Evolutionary conservation across 1,140 invertebrate genomes (phyloP), one percentile per base, ranked within the genome.

Genomic region (Sesamia nonagrioides): DNA sequence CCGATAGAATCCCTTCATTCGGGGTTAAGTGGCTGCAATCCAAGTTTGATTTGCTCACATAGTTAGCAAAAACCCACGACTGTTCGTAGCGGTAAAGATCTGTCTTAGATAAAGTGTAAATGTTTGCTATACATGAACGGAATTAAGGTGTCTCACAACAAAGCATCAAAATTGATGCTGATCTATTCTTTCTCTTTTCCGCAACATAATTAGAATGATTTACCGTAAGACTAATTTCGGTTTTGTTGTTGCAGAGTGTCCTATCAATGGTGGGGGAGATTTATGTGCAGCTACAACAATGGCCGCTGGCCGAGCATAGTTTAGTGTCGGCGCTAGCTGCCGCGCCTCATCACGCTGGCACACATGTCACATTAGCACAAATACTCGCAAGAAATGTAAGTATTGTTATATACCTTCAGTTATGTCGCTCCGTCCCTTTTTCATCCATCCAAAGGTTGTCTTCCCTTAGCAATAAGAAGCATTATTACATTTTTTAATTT

Each of bases 361-460:
- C 98, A 45, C 98, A 99, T 92, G 96, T 99, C 66, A 98, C 98
- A 56, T 98, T 99, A 89, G 98, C 98, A 52, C 98, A 98, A 94
- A 97, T 99, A 68, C 95, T 98, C 27, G 97, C 98, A 48, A 97
- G 97, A 95, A 98, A 98, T 96, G 98, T 99, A 96, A 97, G 97
- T 91, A 75, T 15, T 4, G 13, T n/a, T 15, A 50, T 5, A 50
- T 40, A 40, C 37, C 37, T 45, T 40, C 37, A 9, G 6, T 7
- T 40, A 3, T 6, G 37, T 40, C 37, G 6, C 8, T 40, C 37
- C 37, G 2, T 40, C 8, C 0, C 6, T 40, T 40, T 27, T 1
- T 27, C 1, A 27, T 27, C 27, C 27, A 27, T 27, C 27, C 27
- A 27, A 27, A 27, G 27, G 27, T 27, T 27, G 27, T 27, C 27